Percentiles rank a stretch among this genome's conserved stretches.
These are phyloP conservation scores for Pogonophryne albipinna DNA, from an alignment of 2,797 vertebrate genomes.

Conservation along the genomic window DNA sequence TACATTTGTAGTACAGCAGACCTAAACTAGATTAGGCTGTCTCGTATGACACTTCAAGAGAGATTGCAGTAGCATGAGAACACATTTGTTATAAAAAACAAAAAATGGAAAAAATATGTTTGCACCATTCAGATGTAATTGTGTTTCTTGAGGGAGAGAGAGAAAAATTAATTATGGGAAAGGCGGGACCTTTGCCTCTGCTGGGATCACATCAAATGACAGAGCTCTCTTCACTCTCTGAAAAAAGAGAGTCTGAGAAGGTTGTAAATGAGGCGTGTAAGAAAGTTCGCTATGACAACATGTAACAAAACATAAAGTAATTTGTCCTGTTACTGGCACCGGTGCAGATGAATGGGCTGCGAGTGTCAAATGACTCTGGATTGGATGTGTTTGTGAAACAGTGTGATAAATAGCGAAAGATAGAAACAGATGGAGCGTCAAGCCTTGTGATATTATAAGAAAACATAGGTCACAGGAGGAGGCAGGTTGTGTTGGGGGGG, in stretches of 20 bases:
- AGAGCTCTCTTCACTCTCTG: conserved; percentile 57
- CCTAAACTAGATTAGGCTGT: not conserved
- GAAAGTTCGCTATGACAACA: conserved; percentile 73
- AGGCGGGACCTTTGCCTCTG: conserved; percentile 59
- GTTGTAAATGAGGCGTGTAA: conserved; percentile 62
- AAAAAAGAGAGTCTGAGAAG: conserved; percentile 50
- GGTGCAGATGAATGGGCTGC: conserved; percentile 42
- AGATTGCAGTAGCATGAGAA: no score
- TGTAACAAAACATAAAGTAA: conserved; percentile 70
- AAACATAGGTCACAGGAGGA: conserved; percentile 51
- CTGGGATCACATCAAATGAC: conserved; percentile 57
- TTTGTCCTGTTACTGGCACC: conserved; percentile 71
- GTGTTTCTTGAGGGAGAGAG: conserved; percentile 26
- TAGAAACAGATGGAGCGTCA: conserved; percentile 27
- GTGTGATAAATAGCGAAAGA: conserved; percentile 41
- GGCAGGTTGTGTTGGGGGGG: conserved; percentile 56
- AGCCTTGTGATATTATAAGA: conserved; percentile 40
- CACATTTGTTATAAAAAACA: no score
- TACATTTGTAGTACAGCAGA: not conserved
- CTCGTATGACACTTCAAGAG: not conserved
- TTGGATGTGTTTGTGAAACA: conserved; percentile 16
- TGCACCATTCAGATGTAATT: conserved; percentile 27
- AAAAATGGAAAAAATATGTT: not conserved
- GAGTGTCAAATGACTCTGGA: conserved; percentile 51
- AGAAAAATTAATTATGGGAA: conserved; percentile 57